Percentiles rank a stretch among this genome's conserved stretches.
These are phyloP conservation scores for Apodemia duryi DNA, from an alignment of 2,888 invertebrate species.

Conservation along the genomic window DNA sequence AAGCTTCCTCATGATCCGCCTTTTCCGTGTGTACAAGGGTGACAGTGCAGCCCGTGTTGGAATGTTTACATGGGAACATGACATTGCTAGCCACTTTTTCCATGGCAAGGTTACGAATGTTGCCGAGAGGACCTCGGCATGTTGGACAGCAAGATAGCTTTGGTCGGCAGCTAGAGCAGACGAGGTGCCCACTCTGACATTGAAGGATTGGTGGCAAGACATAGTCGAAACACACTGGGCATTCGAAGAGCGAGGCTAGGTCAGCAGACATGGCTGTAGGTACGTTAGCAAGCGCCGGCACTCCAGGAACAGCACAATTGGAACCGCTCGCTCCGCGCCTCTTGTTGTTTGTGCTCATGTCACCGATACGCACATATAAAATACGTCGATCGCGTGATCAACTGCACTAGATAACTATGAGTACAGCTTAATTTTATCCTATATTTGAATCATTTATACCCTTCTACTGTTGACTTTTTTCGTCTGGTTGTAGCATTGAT, in stretches of 20 bases:
- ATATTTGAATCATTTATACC: conserved; percentile 61
- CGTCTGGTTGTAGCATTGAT: conserved; percentile 55
- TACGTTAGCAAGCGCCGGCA: conserved; percentile 77
- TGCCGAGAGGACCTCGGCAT: conserved; percentile 96
- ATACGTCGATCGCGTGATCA: conserved; percentile 55
- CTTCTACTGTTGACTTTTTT: conserved; percentile 63
- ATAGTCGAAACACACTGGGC: conserved; percentile 99
- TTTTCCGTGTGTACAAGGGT: conserved; percentile 98
- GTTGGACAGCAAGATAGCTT: conserved; percentile 99
- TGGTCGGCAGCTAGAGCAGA: conserved; percentile 97
- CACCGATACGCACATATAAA: conserved; percentile 71
- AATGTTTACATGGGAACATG: conserved; percentile 99
- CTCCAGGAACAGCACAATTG: conserved; percentile 74
- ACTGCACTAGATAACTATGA: conserved; percentile 35
- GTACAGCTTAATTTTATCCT: conserved; percentile 31
- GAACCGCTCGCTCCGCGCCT: conserved; percentile 77
- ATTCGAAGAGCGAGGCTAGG: conserved; percentile 94
- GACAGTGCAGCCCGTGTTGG: conserved; percentile 95
- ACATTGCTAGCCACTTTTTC: conserved; percentile 99
- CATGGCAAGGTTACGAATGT: conserved; percentile 99
- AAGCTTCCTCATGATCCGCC: conserved; percentile 98
- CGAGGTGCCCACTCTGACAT: conserved; percentile 98
- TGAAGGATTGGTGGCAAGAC: conserved; percentile 99
- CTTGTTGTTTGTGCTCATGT: conserved; percentile 78
- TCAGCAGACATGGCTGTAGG: conserved; percentile 89